Base-by-base conservation (phyloP, 1,140 invertebrate species). In the Sinonovacula constricta region DNA sequence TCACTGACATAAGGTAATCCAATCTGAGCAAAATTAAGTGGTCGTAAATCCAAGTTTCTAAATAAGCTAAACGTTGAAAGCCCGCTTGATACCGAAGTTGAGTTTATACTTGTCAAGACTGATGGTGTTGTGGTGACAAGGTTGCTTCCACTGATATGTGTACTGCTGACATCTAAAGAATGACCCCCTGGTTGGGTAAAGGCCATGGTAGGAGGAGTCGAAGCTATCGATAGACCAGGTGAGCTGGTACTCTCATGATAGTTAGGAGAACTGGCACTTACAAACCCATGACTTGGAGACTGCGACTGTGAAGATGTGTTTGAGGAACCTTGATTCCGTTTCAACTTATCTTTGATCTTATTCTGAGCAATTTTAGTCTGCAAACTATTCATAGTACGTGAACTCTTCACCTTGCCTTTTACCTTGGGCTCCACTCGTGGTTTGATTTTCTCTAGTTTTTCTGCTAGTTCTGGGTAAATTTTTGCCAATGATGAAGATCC, bases 311-410 rank as follows among this genome's bases (percentile, higher is more conserved):
- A 81, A 18, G 81, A 74, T n/a, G 54, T 80, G 34, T 70, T 68
- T 15, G 69, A 69, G 26, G 78, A 83, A 57, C 83, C 86, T 68
- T 90, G 89, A 63, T 86, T 89, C 85, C 88, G 88, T 79, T 89
- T 90, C 45, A 91, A 81, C 81, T 92, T 92, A 69, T 91, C 91
- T 63, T 92, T 90, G 45, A 92, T 89, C 87, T 91, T 92, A 80
- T 92, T 92, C 60, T 92, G 89, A 71, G 92, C 92, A 79, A 92
- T 92, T 84, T 92, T 92, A 31, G 90, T 91, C 82, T 92, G 91
- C 54, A 92, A 83, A 78, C 90, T 90, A 80, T 91, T 92, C 89
- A 92, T 91, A 24, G 91, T 92, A 69, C 91, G 87, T n/a, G 91
- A 92, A 74, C 87, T 90, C 49, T 89, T 87, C 30, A 84, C 82